phyloP scores from a whole-genome alignment of 2,797 vertebrate species.

The Austrolebias charrua region DNA sequence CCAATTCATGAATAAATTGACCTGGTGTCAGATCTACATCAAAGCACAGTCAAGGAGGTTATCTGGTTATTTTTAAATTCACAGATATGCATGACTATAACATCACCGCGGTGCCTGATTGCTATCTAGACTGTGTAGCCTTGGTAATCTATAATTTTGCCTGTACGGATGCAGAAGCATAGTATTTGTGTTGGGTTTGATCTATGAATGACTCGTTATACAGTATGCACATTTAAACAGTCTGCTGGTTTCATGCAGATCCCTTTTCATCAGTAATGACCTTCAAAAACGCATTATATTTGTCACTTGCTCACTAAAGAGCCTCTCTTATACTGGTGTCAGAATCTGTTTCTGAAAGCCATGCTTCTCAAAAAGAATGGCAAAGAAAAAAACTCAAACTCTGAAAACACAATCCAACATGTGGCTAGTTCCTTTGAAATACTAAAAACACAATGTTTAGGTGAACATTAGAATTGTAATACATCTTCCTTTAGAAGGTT shows the following conservation, averaged over 20 bases:
- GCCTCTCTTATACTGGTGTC: background rate
- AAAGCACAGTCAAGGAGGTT: background rate
- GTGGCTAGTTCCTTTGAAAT: constrained; percentile 1
- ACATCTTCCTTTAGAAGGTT: constrained; percentile 6
- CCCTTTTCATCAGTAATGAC: background rate
- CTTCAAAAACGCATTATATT: background rate
- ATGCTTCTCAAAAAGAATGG: too few species aligned
- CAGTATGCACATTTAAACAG: constrained; percentile 1
- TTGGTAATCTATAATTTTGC: background rate
- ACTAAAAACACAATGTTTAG: constrained; percentile 13
- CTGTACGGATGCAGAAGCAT: constrained; percentile 2
- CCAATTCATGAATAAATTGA: background rate
- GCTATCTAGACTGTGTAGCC: background rate
- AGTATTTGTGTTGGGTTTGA: background rate
- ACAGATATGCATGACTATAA: constrained; percentile 12
- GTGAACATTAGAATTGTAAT: constrained; percentile 13
- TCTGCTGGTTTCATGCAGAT: background rate
- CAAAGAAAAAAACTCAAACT: constrained; percentile 10
- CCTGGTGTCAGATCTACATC: constrained; percentile 1
- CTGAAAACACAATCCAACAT: constrained; percentile 4
- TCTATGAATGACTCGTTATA: constrained; percentile 2
- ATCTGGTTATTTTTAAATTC: constrained; percentile 12
- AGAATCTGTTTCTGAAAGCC: background rate
- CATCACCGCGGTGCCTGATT: constrained; percentile 4
- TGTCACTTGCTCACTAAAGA: background rate